These are phyloP conservation scores for Syngnathoides biaculeatus DNA, from an alignment of 2,113 vertebrate species.

Conservation along the genomic window DNA sequence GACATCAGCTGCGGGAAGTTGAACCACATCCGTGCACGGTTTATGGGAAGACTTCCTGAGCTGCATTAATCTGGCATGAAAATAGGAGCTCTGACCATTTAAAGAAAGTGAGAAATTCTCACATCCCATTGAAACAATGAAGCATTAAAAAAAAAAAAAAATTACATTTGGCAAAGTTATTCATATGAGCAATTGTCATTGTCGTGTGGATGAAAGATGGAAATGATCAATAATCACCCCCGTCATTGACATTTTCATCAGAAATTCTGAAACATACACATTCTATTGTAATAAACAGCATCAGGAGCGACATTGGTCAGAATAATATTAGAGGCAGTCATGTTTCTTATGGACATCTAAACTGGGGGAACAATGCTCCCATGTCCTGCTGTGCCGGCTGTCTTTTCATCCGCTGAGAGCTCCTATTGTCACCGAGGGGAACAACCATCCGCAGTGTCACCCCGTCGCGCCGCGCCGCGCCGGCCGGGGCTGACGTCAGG, in stretches of 20 bases:
- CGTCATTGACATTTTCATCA: neutral
- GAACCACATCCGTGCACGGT: neutral
- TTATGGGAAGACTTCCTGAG: neutral
- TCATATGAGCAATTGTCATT: neutral
- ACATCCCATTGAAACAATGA: neutral
- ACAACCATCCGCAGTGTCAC: constrained; percentile 50
- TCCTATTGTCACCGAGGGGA: constrained; percentile 57
- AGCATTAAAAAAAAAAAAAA: too few relatives aligned
- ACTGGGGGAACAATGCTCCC: constrained; percentile 48
- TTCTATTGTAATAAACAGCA: neutral
- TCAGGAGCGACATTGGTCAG: neutral
- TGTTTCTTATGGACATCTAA: constrained; percentile 25
- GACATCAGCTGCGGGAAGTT: neutral
- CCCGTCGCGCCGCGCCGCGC: constrained; percentile 21
- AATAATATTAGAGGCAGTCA: constrained; percentile 16
- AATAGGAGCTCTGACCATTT: neutral
- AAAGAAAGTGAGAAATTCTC: neutral
- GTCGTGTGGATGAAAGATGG: neutral
- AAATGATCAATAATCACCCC: neutral
- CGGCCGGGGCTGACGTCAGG: constrained; percentile 54
- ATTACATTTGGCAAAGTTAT: neutral
- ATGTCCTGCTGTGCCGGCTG: constrained; percentile 44
- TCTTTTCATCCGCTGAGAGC: constrained; percentile 50
- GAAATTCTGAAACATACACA: neutral
- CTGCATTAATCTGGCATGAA: neutral